Conservation (phyloP, 1,140 invertebrate genomes). For the Eumaeus atala region DNA sequence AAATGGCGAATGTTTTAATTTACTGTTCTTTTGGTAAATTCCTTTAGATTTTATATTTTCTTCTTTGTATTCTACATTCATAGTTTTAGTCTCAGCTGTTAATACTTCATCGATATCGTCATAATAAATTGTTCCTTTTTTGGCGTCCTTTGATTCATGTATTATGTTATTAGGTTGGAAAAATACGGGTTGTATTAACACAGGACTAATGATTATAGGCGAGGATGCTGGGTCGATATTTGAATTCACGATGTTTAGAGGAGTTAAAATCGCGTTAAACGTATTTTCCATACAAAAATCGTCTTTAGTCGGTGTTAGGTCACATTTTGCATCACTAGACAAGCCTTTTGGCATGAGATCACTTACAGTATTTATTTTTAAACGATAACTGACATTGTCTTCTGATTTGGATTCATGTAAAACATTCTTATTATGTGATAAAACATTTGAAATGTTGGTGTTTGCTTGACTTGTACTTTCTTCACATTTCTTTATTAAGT, state of each 20-base stretch:
- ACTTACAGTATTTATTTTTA: conserved; percentile 57
- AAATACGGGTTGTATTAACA: conserved; percentile 56
- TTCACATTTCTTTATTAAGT: background rate
- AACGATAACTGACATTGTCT: conserved; percentile 59
- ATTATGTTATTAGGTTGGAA: conserved; percentile 34
- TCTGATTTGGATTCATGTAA: conserved; percentile 29
- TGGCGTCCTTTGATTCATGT: conserved; percentile 30
- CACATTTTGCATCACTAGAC: conserved; percentile 23
- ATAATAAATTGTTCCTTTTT: conserved; percentile 52
- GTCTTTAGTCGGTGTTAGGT: conserved; percentile 18
- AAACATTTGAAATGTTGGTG: background rate
- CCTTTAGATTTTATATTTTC: conserved; percentile 37
- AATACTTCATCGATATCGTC: conserved; percentile 60
- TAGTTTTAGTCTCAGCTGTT: conserved; percentile 24
- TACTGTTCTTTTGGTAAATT: conserved; percentile 53
- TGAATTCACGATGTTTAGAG: conserved; percentile 46
- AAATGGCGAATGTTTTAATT: conserved; percentile 42
- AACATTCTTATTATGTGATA: conserved; percentile 17
- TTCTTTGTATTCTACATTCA: conserved; percentile 13
- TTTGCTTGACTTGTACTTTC: background rate
- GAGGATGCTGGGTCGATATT: conserved; percentile 35
- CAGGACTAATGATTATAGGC: conserved; percentile 57
- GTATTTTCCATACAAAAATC: conserved; percentile 24
- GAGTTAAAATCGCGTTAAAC: conserved; percentile 46
- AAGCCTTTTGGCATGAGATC: conserved; percentile 26